Conservation (phyloP, 2,113 vertebrate species). For the Platichthys flesus region DNA sequence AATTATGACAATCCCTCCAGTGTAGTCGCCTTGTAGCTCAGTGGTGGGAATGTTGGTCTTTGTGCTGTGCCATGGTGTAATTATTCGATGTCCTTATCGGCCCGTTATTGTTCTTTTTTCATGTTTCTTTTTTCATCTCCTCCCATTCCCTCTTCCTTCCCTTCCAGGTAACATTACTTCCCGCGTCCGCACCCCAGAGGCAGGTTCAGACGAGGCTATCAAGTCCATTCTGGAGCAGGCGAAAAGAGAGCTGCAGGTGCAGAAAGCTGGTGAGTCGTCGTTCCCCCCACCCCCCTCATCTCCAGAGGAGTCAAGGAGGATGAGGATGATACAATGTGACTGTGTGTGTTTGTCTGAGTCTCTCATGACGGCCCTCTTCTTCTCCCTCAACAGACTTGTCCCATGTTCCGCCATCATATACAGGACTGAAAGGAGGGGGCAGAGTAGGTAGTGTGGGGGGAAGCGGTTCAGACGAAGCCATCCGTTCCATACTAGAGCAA, state of each 20-base stretch:
- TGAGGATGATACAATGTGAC: constrained; percentile 13
- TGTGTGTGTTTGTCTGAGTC: background rate
- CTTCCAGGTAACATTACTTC: constrained; percentile 92
- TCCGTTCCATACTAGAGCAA: constrained; percentile 95
- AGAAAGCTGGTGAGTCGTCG: constrained; percentile 88
- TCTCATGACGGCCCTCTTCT: constrained; percentile 31
- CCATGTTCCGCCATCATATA: constrained; percentile 76
- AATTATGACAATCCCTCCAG: constrained; percentile 53
- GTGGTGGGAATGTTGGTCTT: constrained; percentile 67
- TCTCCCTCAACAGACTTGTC: constrained; percentile 84
- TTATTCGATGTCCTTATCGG: constrained; percentile 34
- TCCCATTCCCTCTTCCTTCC: constrained; percentile 35
- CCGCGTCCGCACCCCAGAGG: constrained; percentile 90
- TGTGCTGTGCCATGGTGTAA: constrained; percentile 60
- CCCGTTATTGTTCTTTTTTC: constrained; percentile 12
- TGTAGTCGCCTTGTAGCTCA: constrained; percentile 56
- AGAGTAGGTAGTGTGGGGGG: constrained; percentile 64
- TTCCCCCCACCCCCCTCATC: background rate
- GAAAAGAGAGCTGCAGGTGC: constrained; percentile 96
- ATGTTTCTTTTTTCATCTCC: constrained; percentile 23
- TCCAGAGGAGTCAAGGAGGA: background rate
- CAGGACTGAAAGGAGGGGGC: constrained; percentile 78
- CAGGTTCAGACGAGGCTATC: constrained; percentile 94
- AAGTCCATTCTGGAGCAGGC: constrained; percentile 97
- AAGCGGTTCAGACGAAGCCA: constrained; percentile 90